Percentiles rank a stretch among this genome's conserved stretches.
Conservation (phyloP, 2,888 invertebrate species). For the Xestia c-nigrum region DNA sequence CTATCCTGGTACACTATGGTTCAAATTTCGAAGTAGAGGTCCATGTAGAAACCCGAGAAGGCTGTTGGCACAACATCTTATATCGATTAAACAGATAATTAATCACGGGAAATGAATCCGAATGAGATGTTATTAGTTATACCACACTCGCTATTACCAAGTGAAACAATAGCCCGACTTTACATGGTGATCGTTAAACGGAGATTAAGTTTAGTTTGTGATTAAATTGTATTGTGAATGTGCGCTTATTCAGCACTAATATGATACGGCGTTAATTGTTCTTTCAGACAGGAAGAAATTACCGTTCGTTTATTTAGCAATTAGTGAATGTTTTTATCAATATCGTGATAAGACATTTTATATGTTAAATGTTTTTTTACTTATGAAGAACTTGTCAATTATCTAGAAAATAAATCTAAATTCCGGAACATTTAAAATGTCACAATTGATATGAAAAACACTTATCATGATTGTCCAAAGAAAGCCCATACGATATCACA, state of each 20-base stretch:
- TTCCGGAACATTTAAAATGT: constrained; percentile 33
- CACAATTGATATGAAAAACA: constrained; percentile 45
- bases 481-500: constrained; percentile 17
- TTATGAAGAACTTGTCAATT: constrained; percentile 23
- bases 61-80: constrained; percentile 91
- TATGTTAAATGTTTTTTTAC: constrained; percentile 61
- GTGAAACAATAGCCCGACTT: constrained; percentile 85
- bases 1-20: constrained; percentile 57
- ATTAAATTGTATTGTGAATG: constrained; percentile 31
- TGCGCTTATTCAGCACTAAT: constrained; percentile 30
- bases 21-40: constrained; percentile 27
- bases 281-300: constrained; percentile 44
- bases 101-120: constrained; percentile 90
- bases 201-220: constrained; percentile 32
- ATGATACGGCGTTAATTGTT: constrained; percentile 30
- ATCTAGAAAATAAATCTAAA: constrained; percentile 39
- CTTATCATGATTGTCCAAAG: constrained; percentile 26
- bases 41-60: constrained; percentile 81
- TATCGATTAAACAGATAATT: constrained; percentile 91
- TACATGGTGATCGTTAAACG: constrained; percentile 77
- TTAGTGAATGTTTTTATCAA: constrained; percentile 51
- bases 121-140: constrained; percentile 91
- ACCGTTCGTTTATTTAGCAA: constrained; percentile 50
- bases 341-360: constrained; percentile 50
- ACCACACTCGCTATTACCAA: constrained; percentile 89